Conservation (phyloP, 2,888 invertebrate species). For the Apocheima hispidaria region DNA sequence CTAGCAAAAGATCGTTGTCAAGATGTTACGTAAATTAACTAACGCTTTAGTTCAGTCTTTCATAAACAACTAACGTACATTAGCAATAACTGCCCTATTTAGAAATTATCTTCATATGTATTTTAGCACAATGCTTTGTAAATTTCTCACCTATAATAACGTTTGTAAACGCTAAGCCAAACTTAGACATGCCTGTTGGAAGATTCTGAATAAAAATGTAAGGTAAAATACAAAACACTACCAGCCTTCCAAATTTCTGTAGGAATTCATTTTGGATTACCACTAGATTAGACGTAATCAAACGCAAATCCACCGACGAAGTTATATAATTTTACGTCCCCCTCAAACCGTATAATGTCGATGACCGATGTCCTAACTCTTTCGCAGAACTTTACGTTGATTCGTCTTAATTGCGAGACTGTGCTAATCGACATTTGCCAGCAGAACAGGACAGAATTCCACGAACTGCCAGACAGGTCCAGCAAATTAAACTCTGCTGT, state of each 20-base stretch:
- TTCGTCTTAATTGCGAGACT: conserved; percentile 20
- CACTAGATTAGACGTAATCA: neutral
- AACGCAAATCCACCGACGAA: neutral
- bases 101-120: too few species aligned
- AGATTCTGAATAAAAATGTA: too few species aligned
- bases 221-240: too few species aligned
- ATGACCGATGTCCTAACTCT: conserved; percentile 2
- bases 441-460: conserved; percentile 23
- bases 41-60: neutral
- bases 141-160: too few species aligned
- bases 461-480: conserved; percentile 34
- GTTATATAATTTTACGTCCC: neutral
- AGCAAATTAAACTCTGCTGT: conserved; percentile 18
- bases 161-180: too few species aligned
- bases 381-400: neutral
- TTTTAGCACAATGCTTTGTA: too few species aligned
- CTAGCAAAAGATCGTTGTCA: conserved; percentile 1
- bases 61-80: neutral
- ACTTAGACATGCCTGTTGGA: too few species aligned
- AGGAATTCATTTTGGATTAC: too few species aligned
- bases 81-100: too few species aligned
- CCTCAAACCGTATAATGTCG: neutral
- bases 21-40: neutral
- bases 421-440: conserved; percentile 30
- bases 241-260: neutral